Evolutionary conservation across 1,140 invertebrate species (phyloP), one percentile per base, ranked within the genome.

Genomic region (Lamellibrachia luymesi): DNA sequence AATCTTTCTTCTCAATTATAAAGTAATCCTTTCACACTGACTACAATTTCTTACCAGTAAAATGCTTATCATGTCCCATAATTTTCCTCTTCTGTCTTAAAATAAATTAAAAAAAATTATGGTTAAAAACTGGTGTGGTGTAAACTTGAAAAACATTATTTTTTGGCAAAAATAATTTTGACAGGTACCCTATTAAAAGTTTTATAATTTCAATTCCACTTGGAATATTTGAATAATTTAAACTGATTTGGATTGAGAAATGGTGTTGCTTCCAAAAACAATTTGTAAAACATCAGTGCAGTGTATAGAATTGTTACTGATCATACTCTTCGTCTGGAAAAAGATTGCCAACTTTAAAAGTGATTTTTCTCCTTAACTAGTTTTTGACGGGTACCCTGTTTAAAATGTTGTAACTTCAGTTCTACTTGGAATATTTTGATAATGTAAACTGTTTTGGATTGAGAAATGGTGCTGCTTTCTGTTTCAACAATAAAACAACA

Each of bases 341-440:
- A 80, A 80, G 25, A 80, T 80, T 80, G 64, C 64, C 64, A 80
- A 80, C 64, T 80, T 80, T 80, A 80, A 80, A 80, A 80, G 64
- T 80, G 17, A 80, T 10, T 80, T 80, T 80, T 80, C 64, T 80
- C 64, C 64, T 80, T 80, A 80, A 80, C 6, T 80, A 80, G 5
- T 80, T 80, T 80, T 80, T 10, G 64, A 80, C 64, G 64, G 64
- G 5, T 80, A 80, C 17, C 6, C 64, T 80, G 6, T 80, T 80
- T 80, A 80, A 80, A 80, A 22, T 80, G 25, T 80, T 22, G 17
- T 80, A 80, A 80, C 64, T 80, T 80, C 64, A 80, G 64, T 80
- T 80, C 6, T 80, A 80, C 64, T n/a, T n/a, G n/a, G n/a, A n/a
- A n/a, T n/a, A n/a, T n/a, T n/a, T n/a, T n/a, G n/a, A n/a, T n/a